Evolutionary conservation across 1,140 invertebrate species (phyloP).

Genomic region (Lordiphosa clarofinis): DNA sequence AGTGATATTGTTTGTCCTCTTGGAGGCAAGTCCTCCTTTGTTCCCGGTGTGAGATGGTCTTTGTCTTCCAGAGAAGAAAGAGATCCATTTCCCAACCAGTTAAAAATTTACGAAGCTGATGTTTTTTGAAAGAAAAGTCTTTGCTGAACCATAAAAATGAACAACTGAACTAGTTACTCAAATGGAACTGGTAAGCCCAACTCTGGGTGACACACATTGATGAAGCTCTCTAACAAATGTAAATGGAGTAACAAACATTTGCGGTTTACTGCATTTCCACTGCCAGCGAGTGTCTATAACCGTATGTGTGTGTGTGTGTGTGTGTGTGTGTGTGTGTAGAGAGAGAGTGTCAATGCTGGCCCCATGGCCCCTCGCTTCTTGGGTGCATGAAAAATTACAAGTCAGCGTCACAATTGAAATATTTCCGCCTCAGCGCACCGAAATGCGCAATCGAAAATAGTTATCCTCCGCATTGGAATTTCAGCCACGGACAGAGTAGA

Average conservation of each 20-base stretch:
- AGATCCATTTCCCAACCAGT: no score
- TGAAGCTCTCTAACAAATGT: constrained; percentile 28
- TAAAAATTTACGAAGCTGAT: no score
- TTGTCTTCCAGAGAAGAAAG: no score
- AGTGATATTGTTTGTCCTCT: no score
- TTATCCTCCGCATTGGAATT: constrained; percentile 62
- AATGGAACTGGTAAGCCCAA: neutral
- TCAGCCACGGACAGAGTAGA: constrained; percentile 46
- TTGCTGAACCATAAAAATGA: no score
- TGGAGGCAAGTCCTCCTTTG: no score
- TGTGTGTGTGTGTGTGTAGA: no score
- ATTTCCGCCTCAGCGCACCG: constrained; percentile 74
- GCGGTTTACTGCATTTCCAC: constrained; percentile 59
- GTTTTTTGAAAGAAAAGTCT: no score
- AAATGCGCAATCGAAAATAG: constrained; percentile 78
- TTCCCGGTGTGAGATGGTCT: no score
- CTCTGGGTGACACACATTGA: constrained; percentile 7
- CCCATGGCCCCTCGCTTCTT: constrained; percentile 10
- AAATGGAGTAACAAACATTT: constrained; percentile 74
- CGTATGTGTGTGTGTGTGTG: constrained; percentile 5
- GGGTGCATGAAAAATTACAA: constrained; percentile 76
- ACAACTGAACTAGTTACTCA: no score
- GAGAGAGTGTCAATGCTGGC: constrained; percentile 34
- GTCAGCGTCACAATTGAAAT: constrained; percentile 77
- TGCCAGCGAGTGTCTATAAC: neutral